phyloP scores from a whole-genome alignment of 2,888 invertebrate genomes.

The Torymus texanus region DNA sequence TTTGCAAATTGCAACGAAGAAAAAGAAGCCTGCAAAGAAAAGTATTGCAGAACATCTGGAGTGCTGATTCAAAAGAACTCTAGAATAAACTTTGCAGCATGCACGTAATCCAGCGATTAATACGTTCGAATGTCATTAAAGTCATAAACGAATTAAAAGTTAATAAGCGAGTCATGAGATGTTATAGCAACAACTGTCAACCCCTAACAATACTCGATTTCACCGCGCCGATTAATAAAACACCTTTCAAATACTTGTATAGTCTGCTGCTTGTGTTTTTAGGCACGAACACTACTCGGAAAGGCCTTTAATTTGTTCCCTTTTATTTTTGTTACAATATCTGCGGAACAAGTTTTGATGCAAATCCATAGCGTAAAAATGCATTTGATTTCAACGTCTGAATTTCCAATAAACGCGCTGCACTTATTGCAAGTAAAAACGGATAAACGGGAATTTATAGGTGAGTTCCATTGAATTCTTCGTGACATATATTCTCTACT shows the following conservation, averaged over 20 bases:
- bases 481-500: too few species aligned
- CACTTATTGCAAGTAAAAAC: background rate
- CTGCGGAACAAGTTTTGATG: too few species aligned
- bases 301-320: too few species aligned
- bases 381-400: too few species aligned
- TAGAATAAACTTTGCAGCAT: constrained; percentile 24
- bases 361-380: too few species aligned
- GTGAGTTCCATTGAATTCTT: too few species aligned
- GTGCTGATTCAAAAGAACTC: constrained; percentile 5
- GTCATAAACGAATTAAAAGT: constrained; percentile 35
- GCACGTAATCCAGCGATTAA: constrained; percentile 17
- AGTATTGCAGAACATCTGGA: background rate
- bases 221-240: constrained; percentile 12
- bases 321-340: too few species aligned
- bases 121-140: constrained; percentile 24
- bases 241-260: background rate
- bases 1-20: background rate
- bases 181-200: constrained; percentile 23
- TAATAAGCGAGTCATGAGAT: constrained; percentile 29
- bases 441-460: background rate
- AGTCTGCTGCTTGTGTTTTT: background rate
- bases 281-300: too few species aligned
- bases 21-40: background rate
- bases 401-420: too few species aligned
- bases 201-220: constrained; percentile 26